phyloP scores from a whole-genome alignment of 1,140 invertebrate species.

The Plutomurus gul region DNA sequence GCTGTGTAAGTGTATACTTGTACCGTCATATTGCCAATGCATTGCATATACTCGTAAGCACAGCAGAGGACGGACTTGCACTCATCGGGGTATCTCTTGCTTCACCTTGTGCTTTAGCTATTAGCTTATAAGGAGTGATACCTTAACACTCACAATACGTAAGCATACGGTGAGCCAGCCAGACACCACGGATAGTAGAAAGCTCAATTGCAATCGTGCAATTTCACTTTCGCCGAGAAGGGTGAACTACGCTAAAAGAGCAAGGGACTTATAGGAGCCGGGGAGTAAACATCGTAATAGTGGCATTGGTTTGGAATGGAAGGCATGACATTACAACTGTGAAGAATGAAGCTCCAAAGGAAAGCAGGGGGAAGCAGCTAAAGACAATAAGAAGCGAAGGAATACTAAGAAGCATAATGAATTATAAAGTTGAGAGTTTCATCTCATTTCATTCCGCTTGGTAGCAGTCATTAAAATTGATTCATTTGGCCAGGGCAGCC shows the following conservation, averaged over 20 bases:
- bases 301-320: neutral
- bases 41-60: too few species aligned
- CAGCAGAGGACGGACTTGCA: too few species aligned
- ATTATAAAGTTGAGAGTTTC: constrained; percentile 30
- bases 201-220: too few species aligned
- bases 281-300: neutral
- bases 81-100: too few species aligned
- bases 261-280: neutral
- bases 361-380: neutral
- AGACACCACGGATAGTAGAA: too few species aligned
- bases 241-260: neutral
- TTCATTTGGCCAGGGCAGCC: neutral
- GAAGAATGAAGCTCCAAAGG: neutral
- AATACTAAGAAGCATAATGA: constrained; percentile 11
- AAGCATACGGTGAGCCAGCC: too few species aligned
- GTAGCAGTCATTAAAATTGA: constrained; percentile 29
- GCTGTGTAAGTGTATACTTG: too few species aligned
- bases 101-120: too few species aligned
- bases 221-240: neutral
- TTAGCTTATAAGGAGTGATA: too few species aligned
- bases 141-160: too few species aligned
- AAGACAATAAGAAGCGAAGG: constrained; percentile 1
- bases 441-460: constrained; percentile 24
- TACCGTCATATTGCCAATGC: too few species aligned
- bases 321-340: neutral